phyloP scores from a whole-genome alignment of 2,113 vertebrate genomes.

The Ceratotherium simum region DNA sequence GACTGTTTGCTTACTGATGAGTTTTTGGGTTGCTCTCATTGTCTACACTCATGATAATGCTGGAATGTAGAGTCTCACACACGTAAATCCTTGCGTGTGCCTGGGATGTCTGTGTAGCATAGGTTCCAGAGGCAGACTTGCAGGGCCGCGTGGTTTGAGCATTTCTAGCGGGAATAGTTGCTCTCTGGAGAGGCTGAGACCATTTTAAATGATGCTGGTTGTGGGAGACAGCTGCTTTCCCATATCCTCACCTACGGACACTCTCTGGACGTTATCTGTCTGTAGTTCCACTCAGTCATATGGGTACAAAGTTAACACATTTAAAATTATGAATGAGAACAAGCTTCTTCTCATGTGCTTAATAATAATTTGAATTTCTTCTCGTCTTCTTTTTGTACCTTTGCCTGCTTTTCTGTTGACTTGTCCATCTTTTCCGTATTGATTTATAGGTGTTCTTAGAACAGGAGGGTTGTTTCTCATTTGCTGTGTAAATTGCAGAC shows the following conservation, averaged over 20 bases:
- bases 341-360: neutral
- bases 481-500: neutral
- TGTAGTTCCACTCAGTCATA: neutral
- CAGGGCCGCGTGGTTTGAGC: neutral
- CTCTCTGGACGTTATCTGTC: neutral
- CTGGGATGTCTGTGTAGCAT: accelerated
- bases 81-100: accelerated
- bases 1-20: neutral
- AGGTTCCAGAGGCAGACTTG: neutral
- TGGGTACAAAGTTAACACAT: neutral
- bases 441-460: neutral
- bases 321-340: neutral
- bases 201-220: neutral
- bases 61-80: neutral
- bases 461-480: neutral
- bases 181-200: neutral
- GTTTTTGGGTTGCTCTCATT: neutral
- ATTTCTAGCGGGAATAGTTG: neutral
- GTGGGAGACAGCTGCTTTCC: too few species aligned
- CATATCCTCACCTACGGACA: accelerated
- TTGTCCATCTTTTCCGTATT: neutral
- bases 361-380: neutral
- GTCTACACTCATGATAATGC: neutral
- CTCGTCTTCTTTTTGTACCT: neutral
- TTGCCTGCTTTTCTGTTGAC: neutral